A percentile compares a stretch with the other conserved stretches of the same genome.
Conservation (phyloP, 2,113 vertebrate genomes). For the Oxyruncus cristatus region DNA sequence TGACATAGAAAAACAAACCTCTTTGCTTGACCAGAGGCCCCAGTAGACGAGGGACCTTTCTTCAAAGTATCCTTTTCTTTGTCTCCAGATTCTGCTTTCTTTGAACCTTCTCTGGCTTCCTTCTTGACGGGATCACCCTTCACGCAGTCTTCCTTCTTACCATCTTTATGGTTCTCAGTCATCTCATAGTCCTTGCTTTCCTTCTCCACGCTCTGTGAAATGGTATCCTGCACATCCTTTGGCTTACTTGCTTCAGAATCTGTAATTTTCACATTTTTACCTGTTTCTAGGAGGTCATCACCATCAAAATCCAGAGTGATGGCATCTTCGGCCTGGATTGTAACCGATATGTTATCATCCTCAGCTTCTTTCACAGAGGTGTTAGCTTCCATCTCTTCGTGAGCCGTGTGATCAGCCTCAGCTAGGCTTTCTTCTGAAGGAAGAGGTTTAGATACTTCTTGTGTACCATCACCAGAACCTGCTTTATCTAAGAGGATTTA, state of each 20-base stretch:
- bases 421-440: slow-evolving; percentile 91
- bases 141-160: slow-evolving; percentile 93
- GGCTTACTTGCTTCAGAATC: slow-evolving; percentile 96
- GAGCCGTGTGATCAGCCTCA: slow-evolving; percentile 84
- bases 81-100: slow-evolving; percentile 98
- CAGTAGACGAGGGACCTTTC: slow-evolving; percentile 98
- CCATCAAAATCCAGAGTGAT: slow-evolving; percentile 99
- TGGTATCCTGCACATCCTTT: slow-evolving; percentile 87
- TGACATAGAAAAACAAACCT: slow-evolving; percentile 99
- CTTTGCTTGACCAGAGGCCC: slow-evolving; percentile 99
- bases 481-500: slow-evolving; percentile 99
- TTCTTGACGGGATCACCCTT: slow-evolving; percentile 91
- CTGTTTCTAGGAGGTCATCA: slow-evolving; percentile 99
- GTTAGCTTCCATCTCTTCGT: slow-evolving; percentile 87
- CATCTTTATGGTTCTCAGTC: slow-evolving; percentile 91
- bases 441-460: slow-evolving; percentile 97
- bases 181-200: slow-evolving; percentile 89
- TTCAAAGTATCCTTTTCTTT: slow-evolving; percentile 99
- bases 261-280: slow-evolving; percentile 99
- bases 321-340: slow-evolving; percentile 99
- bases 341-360: slow-evolving; percentile 99
- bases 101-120: slow-evolving; percentile 92
- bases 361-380: slow-evolving; percentile 92
- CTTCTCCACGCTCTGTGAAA: slow-evolving; percentile 88
- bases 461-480: slow-evolving; percentile 99